Evolutionary conservation across 2,113 vertebrate genomes (phyloP), one percentile per base, ranked within the genome.

Genomic region (Scortum barcoo): DNA sequence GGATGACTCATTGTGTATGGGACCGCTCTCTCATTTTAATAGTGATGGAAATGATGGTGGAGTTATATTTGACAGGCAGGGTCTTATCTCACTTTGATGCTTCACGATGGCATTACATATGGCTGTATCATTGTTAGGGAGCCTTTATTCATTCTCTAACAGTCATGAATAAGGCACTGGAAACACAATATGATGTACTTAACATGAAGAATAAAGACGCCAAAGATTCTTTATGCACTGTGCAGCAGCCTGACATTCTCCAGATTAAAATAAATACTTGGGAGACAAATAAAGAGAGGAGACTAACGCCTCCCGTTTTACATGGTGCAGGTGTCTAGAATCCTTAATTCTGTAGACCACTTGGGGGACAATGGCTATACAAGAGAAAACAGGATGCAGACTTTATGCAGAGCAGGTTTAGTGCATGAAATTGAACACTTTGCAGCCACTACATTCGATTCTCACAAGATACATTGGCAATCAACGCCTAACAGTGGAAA

Each of bases 381-480:
- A 30, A 62, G 30, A 78, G 57, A 30, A 83, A 82, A 71, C 75
- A 76, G 71, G 63, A 72, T 33, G 58, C 42, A 62, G 53, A 58
- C 54, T 76, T 19, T 76, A 86, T 91, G 86, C 84, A 90, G 85
- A 92, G 72, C 65, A 83, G 85, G 70, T 81, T 75, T 58, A 63
- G 38, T 51, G 69, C 63, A 80, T 80, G 62, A 78, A 91, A 87
- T 78, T 75, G 61, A 85, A 86, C 74, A 81, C 66, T 81, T 72
- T 86, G 71, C 67, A 74, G 80, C 50, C 62, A 30, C 79, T 83
- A 40, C 65, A 84, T 84, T 74, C 33, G 66, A 78, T 91, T 89
- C 81, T 81, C 30, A 58, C 84, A 81, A 86, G 69, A 81, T 44
- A 51, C 87, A 91, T 78, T 90, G 83, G 86, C 90, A 92, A 91